Conservation (phyloP, 2,888 invertebrate species). For the Lithosia quadra region DNA sequence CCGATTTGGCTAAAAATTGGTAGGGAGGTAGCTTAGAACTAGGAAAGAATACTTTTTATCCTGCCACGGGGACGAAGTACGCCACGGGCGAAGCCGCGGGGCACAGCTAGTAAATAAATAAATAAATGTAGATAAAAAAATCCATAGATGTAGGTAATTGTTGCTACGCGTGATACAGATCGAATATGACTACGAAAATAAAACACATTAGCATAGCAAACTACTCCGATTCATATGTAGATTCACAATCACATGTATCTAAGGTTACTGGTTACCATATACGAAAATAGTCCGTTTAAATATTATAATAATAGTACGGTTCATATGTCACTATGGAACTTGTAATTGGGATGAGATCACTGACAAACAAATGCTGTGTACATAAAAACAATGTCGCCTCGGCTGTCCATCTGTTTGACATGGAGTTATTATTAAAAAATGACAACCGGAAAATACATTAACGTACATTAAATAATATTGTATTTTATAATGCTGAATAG, state of each 20-base stretch:
- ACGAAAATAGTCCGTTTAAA: constrained; percentile 15
- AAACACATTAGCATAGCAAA: neutral
- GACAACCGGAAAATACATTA: neutral
- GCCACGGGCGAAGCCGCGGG: too few species aligned
- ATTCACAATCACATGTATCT: neutral
- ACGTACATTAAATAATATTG: neutral
- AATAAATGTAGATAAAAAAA: neutral
- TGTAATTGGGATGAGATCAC: constrained; percentile 44
- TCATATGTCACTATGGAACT: constrained; percentile 23
- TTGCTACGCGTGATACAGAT: neutral
- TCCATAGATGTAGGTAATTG: neutral
- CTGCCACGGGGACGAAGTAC: too few species aligned
- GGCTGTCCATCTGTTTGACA: constrained; percentile 35
- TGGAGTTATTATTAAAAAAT: constrained; percentile 10
- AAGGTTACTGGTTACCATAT: neutral
- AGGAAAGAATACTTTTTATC: too few species aligned
- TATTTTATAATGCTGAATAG: constrained; percentile 7
- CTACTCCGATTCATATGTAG: neutral
- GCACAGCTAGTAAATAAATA: too few species aligned
- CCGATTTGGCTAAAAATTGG: too few species aligned
- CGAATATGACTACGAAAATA: too few species aligned
- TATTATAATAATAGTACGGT: constrained; percentile 25
- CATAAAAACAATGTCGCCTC: constrained; percentile 16
- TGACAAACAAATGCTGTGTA: constrained; percentile 6
- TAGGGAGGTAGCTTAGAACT: too few species aligned